Evolutionary conservation across 2,797 vertebrate genomes (phyloP).

Genomic region (Mus minutoides): DNA sequence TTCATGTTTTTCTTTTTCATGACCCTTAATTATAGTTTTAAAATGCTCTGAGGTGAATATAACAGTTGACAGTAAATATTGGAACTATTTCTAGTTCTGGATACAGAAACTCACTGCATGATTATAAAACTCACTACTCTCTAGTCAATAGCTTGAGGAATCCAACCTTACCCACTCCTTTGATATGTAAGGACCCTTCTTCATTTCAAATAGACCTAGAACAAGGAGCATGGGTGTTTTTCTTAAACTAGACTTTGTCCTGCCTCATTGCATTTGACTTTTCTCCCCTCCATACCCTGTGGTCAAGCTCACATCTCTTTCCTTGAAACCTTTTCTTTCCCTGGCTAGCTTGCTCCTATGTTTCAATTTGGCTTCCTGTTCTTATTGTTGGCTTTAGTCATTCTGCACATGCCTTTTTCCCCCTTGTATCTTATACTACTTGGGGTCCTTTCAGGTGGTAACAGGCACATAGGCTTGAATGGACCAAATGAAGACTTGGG

Average conservation of each 20-base stretch:
- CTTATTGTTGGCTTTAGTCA: neutral
- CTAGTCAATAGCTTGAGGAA: neutral
- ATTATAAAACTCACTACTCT: slow-evolving; percentile 25
- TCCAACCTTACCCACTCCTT: neutral
- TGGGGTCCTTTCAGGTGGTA: neutral
- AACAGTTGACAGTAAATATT: slow-evolving; percentile 10
- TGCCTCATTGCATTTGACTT: neutral
- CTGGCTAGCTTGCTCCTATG: neutral
- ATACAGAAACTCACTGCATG: neutral
- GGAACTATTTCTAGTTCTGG: neutral
- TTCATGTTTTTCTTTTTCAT: slow-evolving; percentile 26
- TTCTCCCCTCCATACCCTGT: neutral
- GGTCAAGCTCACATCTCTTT: neutral
- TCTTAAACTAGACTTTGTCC: neutral
- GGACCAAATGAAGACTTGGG: slow-evolving; percentile 11
- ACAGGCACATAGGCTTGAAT: neutral
- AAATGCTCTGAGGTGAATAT: neutral
- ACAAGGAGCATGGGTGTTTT: neutral
- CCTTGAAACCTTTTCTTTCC: slow-evolving; percentile 13
- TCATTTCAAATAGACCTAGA: neutral
- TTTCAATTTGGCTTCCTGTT: neutral
- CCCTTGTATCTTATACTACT: neutral
- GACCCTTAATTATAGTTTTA: slow-evolving; percentile 24
- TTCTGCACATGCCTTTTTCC: slow-evolving; percentile 36
- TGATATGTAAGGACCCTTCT: neutral